phyloP scores from a whole-genome alignment of 2,797 vertebrate species.

The Discoglossus pictus region DNA sequence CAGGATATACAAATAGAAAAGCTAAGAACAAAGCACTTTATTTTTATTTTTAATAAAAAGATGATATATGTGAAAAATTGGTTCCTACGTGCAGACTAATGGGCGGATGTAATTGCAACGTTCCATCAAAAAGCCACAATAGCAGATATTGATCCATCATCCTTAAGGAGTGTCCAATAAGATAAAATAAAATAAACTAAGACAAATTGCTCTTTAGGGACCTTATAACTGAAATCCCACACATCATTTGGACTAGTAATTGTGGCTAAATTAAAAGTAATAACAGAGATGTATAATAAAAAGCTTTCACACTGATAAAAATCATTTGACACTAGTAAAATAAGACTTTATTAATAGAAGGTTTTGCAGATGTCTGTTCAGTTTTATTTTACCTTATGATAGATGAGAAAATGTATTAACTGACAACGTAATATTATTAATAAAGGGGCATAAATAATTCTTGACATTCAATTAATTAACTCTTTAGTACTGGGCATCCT shows the following conservation, averaged over 20 bases:
- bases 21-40: slow-evolving; percentile 7
- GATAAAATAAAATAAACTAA: slow-evolving; percentile 76
- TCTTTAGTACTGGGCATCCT: slow-evolving; percentile 6
- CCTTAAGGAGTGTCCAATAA: slow-evolving; percentile 63
- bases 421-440: slow-evolving; percentile 18
- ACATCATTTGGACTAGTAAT: slow-evolving; percentile 58
- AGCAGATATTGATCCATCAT: slow-evolving; percentile 73
- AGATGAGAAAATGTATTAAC: slow-evolving; percentile 39
- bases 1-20: slow-evolving; percentile 12
- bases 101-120: slow-evolving; percentile 74
- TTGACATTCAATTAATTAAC: slow-evolving; percentile 37
- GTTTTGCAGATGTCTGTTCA: too few relatives aligned
- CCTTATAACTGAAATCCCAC: slow-evolving; percentile 56
- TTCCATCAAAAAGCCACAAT: slow-evolving; percentile 75
- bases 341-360: slow-evolving; percentile 53
- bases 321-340: slow-evolving; percentile 48
- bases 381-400: slow-evolving; percentile 48
- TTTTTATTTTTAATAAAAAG: slow-evolving; percentile 63
- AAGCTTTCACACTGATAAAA: slow-evolving; percentile 55
- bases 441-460: slow-evolving; percentile 2
- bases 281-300: slow-evolving; percentile 55
- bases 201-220: slow-evolving; percentile 67
- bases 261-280: slow-evolving; percentile 64
- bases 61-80: slow-evolving; percentile 72
- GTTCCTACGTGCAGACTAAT: slow-evolving; percentile 71